These are phyloP conservation scores for Chrysomallon squamiferum DNA, from an alignment of 1,140 invertebrate genomes.

Conservation along the genomic window DNA sequence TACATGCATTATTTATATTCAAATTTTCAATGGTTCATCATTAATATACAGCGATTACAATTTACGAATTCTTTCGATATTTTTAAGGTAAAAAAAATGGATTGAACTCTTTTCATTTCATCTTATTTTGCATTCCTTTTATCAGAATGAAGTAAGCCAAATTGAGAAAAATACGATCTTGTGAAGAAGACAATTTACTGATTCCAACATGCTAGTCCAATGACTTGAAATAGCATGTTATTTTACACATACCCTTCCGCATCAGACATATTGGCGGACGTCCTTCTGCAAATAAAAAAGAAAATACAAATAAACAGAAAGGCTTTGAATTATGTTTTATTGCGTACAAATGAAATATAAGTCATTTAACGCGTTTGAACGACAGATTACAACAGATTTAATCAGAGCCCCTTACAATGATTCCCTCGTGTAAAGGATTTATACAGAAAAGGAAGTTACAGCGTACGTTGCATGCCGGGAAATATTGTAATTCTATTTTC, in stretches of 20 bases:
- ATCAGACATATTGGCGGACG: constrained; percentile 64
- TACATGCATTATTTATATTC: too few species aligned
- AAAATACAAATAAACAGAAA: constrained; percentile 7
- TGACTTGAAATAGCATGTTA: background rate
- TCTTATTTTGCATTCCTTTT: too few species aligned
- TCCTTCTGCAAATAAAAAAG: constrained; percentile 60
- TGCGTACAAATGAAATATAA: background rate
- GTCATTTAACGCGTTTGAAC: background rate
- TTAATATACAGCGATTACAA: too few species aligned
- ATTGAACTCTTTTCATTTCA: too few species aligned
- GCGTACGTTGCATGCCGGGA: background rate
- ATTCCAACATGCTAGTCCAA: background rate
- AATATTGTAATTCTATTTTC: background rate
- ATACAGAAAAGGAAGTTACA: background rate
- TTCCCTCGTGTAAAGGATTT: background rate
- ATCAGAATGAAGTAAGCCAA: too few species aligned
- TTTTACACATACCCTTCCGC: constrained; percentile 63
- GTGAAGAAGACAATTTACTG: too few species aligned
- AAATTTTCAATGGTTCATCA: too few species aligned
- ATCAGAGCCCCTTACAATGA: constrained; percentile 2
- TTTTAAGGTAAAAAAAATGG: too few species aligned
- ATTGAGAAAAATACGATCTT: too few species aligned
- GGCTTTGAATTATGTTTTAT: constrained; percentile 1
- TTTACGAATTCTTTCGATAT: too few species aligned
- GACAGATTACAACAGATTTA: background rate